Base-by-base conservation (phyloP, 2,113 vertebrate species). In the Pyxicephalus adspersus region DNA sequence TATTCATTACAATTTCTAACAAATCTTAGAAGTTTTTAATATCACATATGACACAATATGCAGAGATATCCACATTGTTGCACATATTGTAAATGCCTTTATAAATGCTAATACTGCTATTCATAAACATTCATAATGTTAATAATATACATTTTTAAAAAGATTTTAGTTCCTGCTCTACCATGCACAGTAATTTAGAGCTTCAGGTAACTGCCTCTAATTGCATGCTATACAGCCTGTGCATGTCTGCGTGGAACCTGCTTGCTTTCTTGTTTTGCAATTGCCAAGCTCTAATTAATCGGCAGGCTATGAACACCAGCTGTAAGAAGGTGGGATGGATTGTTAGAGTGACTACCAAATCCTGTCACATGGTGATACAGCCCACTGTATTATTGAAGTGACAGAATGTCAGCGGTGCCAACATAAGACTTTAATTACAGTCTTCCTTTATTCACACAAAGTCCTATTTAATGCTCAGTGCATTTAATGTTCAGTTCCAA, bases 341-440 rank as follows among this genome's bases (percentile, higher is more conserved):
- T 74, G 68, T 71, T 25, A 68, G 67, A 83, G 64, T 75, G 68
- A 54, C 65, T 73, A 63, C 82, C 82, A 76, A 81, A 82, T 79
- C 52, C 70, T 77, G 58, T 77, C 68, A 6, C 28, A 11, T 61
- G 77, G 80, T 34, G 83, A 82, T 83, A 63, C 77, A 83, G 81
- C 83, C 70, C 16, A 28, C 23, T 28, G 22, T 38, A 54, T 57
- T 78, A 55, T 78, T 57, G 50, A 67, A 57, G 28, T 66, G 76
- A 78, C 76, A 78, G 45, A 78, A 78, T 67, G 63, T 66, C 28
- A 52, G 45, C 76, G 34, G 17, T 66, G 64, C 29, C 15, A 78
- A 57, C 76, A 67, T 78, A 78, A 78, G 76, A 64, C 51, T 54
- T 66, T 78, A 78, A 78, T 78, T 66, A 78, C 57, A 78, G 28